These are phyloP conservation scores for Mystacornis crossleyi DNA, from an alignment of 2,113 vertebrate genomes.

Conservation along the genomic window DNA sequence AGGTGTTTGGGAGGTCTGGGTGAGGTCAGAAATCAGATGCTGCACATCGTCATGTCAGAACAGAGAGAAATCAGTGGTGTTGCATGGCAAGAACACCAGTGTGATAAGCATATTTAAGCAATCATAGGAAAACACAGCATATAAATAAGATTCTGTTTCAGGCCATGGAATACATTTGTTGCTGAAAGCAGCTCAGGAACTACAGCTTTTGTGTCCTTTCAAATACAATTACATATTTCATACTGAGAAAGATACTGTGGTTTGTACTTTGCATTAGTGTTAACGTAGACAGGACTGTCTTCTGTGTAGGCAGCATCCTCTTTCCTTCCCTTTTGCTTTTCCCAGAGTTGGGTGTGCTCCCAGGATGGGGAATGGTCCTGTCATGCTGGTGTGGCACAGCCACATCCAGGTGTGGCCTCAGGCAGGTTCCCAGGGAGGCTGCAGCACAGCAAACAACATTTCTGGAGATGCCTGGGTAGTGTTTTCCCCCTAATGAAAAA, in stretches of 20 bases:
- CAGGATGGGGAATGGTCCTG: background rate
- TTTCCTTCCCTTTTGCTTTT: background rate
- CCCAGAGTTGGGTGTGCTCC: fast-evolving
- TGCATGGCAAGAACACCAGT: background rate
- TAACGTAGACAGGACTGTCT: background rate
- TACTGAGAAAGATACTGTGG: background rate
- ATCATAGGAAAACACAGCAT: background rate
- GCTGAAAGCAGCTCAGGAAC: slow-evolving; percentile 19
- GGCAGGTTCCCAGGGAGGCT: background rate
- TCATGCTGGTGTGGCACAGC: background rate
- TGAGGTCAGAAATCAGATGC: background rate
- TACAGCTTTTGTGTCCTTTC: background rate
- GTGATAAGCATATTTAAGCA: background rate
- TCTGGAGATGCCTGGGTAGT: background rate
- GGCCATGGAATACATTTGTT: background rate
- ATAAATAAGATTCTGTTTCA: background rate
- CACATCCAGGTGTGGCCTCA: background rate
- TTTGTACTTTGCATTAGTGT: background rate
- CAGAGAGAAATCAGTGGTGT: background rate
- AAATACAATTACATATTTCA: background rate
- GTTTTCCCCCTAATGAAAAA: background rate
- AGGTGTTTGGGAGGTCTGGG: background rate
- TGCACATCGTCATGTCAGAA: background rate
- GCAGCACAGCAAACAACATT: background rate
- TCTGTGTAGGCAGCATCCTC: background rate